Evolutionary conservation across 2,113 vertebrate species (phyloP).

Genomic region (Pelobates fuscus): DNA sequence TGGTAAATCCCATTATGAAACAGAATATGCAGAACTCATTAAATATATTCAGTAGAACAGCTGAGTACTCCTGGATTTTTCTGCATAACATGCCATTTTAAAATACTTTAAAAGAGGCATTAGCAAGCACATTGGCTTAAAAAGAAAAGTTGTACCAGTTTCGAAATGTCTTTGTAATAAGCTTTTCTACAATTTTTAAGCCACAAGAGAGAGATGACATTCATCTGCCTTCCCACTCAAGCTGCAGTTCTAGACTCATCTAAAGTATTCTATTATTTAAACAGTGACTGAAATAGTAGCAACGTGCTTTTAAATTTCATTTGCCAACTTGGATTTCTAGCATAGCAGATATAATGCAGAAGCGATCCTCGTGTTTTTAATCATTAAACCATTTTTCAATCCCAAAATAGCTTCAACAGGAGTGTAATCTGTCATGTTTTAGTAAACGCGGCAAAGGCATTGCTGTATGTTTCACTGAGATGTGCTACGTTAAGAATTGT

Average conservation of each 20-base stretch:
- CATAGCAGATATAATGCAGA: neutral
- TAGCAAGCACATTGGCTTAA: neutral
- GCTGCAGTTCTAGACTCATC: neutral
- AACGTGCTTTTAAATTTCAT: neutral
- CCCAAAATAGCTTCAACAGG: neutral
- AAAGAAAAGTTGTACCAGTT: neutral
- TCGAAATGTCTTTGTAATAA: slow-evolving; percentile 3
- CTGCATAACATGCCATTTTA: neutral
- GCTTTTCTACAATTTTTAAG: neutral
- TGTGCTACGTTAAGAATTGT: too few species aligned
- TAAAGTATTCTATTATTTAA: slow-evolving; percentile 4
- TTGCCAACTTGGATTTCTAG: neutral
- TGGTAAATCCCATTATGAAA: neutral
- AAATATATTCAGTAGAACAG: neutral
- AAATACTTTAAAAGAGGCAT: neutral
- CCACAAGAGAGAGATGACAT: slow-evolving; percentile 2
- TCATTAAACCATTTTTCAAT: neutral
- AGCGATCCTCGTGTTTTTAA: neutral
- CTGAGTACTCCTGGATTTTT: neutral
- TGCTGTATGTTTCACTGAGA: too few species aligned
- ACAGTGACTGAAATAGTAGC: neutral
- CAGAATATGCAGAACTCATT: neutral
- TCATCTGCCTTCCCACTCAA: neutral
- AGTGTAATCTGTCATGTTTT: neutral
- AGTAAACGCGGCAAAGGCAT: too few species aligned